Evolutionary conservation across 2,113 vertebrate genomes (phyloP), one percentile per base, ranked within the genome.

Genomic region (Brachionichthys hirsutus): DNA sequence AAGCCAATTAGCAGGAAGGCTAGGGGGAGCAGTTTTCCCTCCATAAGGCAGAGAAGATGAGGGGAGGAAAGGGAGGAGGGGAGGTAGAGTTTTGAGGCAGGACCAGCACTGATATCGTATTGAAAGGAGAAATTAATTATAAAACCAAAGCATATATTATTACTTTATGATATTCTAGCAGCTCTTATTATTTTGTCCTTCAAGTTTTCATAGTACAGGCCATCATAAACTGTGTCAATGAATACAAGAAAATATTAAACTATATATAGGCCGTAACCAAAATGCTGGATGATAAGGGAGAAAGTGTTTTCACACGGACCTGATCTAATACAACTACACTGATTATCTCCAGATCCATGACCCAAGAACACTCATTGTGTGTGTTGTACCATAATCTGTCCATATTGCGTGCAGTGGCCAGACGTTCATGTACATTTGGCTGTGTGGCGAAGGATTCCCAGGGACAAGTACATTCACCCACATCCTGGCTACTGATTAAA

Each of bases 1-100:
- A 85, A 87, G 80, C 84, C 88, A 85, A 89, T 90, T 88, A 89
- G 71, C 70, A 57, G 67, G 53, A 61, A 73, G 73, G 80, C 69
- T 49, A 68, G 49, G 74, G 69, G 52, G 58, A 65, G 62, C 52
- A 62, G 55, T 36, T 70, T 62, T 73, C 47, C 24, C 12, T 59
- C 60, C 69, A 41, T 55, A 16, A 69, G 66, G 58, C 48, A 38
- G 55, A 56, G 60, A 62, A 35, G 66, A 59, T 43, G 55, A 57
- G 55, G 20, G 38, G 62, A 48, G 51, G 47, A 14, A 56, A 12
- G 7, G 35, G 46, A 68, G 47, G 10, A 4, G 36, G 59, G 17
- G 41, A 40, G 19, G 13, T 1, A 58, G 48, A 35, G 19, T 12
- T 13, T 6, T 9, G 18, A 54, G 19, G 0, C 18, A 22, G 16